Base-by-base conservation (phyloP, 2,113 vertebrate species). In the Ctenodactylus gundi region DNA sequence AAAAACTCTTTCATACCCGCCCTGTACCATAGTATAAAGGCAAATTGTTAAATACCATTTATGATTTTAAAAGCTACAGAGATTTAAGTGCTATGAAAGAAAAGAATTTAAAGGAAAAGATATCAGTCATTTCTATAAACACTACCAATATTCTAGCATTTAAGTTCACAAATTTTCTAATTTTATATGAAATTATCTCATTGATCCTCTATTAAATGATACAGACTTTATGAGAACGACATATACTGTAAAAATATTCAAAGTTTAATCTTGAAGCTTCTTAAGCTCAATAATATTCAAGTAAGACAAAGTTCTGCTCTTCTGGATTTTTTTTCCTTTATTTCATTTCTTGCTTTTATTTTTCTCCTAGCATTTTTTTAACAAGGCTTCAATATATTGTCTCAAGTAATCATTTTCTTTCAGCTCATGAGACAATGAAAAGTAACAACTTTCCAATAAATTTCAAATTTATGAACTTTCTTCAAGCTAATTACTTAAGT, bases 401-500 rank as follows among this genome's bases (percentile, higher is more conserved):
- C 92, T 70, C 21, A 85, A 93, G 20, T 49, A 15, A 29, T 82
- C 14, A 64, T 90, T 92, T 93, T 72, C 44, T 91, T 97, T 60
- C 15, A 68, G 67, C 4, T 91, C 23, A 46, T 36, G 53, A 72
- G 46, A 58, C 78, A 49, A 78, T 67, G 57, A 83, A 31, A 95
- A 70, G 36, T 70, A 87, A 68, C 3, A 65, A 75, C 5, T 88
- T 95, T 49, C 25, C 55, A 82, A 88, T 6, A 83, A 86, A 70
- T 13, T 88, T 49, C 20, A 93, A 93, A 73, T 67, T 83, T 55
- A 84, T 83, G 49, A 89, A 91, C 3, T 91, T 65, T 91, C 5
- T 4, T 34, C 36, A 92, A 81, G 15, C 1, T 80, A 87, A 77
- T 91, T 85, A 44, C 88, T 77, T 93, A 73, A 86, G 20, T 68